Evolutionary conservation across 2,113 vertebrate genomes (phyloP).

Genomic region (Chunga burmeisteri): DNA sequence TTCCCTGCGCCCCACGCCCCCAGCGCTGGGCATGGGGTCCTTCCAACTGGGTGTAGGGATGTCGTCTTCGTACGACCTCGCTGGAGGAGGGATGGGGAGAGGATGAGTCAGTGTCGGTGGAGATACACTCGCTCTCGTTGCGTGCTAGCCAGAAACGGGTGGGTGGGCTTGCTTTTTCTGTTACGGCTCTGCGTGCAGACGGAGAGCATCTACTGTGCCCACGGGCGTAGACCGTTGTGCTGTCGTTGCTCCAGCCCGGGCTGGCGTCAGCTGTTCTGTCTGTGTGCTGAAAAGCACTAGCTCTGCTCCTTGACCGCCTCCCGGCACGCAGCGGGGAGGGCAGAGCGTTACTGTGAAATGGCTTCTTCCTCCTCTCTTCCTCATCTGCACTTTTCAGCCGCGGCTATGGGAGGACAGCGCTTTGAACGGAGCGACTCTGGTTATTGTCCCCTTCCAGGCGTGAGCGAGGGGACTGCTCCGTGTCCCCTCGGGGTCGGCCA

Average conservation of each 20-base stretch:
- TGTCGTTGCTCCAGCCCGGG: neutral
- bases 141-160: neutral
- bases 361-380: neutral
- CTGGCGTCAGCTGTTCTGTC: neutral
- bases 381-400: neutral
- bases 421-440: neutral
- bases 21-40: neutral
- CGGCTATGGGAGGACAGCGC: neutral
- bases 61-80: neutral
- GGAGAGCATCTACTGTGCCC: neutral
- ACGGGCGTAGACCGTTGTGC: fast-evolving
- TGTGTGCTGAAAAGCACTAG: neutral
- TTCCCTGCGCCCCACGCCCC: neutral
- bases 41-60: neutral
- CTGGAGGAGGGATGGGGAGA: neutral
- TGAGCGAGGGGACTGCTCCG: neutral
- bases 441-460: fast-evolving
- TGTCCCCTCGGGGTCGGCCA: neutral
- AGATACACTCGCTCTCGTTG: neutral
- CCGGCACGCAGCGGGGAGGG: neutral
- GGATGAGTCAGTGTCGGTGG: neutral
- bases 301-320: neutral
- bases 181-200: neutral
- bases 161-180: neutral
- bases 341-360: slow-evolving; percentile 9